Base-by-base conservation (phyloP, 92 coral and sea anemone species). In the Actinostola sp. region DNA sequence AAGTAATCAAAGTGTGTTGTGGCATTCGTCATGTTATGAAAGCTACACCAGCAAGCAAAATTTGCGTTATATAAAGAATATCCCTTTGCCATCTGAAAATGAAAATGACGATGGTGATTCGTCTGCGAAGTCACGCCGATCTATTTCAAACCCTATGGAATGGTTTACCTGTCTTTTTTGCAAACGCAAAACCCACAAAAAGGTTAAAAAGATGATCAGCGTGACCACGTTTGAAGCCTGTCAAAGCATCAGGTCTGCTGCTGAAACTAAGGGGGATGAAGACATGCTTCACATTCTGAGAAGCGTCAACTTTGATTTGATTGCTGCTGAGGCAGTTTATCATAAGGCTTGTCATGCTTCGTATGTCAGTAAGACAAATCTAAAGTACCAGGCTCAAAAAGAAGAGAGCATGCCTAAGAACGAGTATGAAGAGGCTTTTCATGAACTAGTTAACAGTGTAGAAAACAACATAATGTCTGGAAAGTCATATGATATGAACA, bases 41-140 rank as follows among this genome's bases (percentile, higher is more conserved):
- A 59, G 71, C 23, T 76, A 83, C 72, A 76, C 73, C 4, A 83
- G 88, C 46, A 29, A 57, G 56, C 83, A 76, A 16, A 83, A 76
- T 53, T 16, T 76, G 13, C 45, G 30, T 0, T 62, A 63, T 60
- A 54, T 45, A 8, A 53, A 29, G 19, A 19, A 15, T 15, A 10
- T 3, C n/a, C 0, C 21, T 17, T 15, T 41, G 41, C 28, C 49
- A 17, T 16, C 14, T 13, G 33, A 59, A 24, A 53, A 38, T 17
- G 16, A 27, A 41, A 54, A 15, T 1, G 32, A 8, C 15, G 29
- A 26, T 24, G 25, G 46, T 25, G 30, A 75, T 20, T 8, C 48
- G 16, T 13, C n/a, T n/a, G n/a, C 39, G 43, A 33, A 32, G 66
- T 27, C 42, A 60, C 38, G 36, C 10, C 71, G 71, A 14, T 69